Evolutionary conservation across 1,140 invertebrate genomes (phyloP).

Genomic region (Drosophila funebris): DNA sequence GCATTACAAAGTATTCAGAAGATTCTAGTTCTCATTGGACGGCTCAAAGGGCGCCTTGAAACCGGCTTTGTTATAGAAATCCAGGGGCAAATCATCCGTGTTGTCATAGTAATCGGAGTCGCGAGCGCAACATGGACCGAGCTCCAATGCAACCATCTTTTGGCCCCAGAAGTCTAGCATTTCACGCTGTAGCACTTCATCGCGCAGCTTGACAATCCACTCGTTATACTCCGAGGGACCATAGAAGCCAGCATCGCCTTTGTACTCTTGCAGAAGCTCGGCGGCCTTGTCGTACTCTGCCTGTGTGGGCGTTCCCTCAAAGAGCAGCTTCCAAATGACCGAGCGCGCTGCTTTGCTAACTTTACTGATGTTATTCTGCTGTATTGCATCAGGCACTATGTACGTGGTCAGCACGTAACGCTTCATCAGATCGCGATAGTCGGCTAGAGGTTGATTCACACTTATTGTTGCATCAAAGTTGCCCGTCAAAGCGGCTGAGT

Average conservation of each 20-base stretch:
- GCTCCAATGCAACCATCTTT: constrained; percentile 56
- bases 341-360: constrained; percentile 39
- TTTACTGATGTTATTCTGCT: constrained; percentile 47
- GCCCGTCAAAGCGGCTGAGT: constrained; percentile 41
- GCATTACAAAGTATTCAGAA: neutral
- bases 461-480: constrained; percentile 53
- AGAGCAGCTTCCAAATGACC: constrained; percentile 60
- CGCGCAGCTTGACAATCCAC: constrained; percentile 69
- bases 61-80: constrained; percentile 68
- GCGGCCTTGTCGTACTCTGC: constrained; percentile 49
- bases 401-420: constrained; percentile 51
- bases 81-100: constrained; percentile 47
- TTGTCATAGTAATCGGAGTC: constrained; percentile 71
- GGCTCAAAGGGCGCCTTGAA: constrained; percentile 62
- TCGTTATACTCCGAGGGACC: constrained; percentile 62
- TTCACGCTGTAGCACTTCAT: constrained; percentile 59
- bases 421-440: constrained; percentile 61
- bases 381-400: constrained; percentile 49
- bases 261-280: constrained; percentile 61
- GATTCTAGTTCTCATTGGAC: neutral
- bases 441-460: constrained; percentile 32
- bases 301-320: constrained; percentile 36
- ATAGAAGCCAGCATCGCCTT: constrained; percentile 68
- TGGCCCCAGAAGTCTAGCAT: constrained; percentile 73
- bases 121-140: constrained; percentile 64